Evolutionary conservation across 2,888 invertebrate species (phyloP).

Genomic region (Deilephila elpenor): DNA sequence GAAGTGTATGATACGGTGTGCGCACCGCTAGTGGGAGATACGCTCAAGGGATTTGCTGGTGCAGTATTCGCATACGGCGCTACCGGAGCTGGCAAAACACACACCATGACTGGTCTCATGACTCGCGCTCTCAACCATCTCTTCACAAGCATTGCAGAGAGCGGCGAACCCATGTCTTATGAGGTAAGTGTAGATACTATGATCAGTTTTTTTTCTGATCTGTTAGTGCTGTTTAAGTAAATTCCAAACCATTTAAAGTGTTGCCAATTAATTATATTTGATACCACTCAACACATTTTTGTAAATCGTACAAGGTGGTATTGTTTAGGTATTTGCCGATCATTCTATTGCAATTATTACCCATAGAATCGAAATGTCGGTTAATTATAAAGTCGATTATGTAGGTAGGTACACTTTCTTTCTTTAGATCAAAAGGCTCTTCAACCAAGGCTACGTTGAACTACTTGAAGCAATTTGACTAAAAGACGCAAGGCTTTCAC

Average conservation of each 20-base stretch:
- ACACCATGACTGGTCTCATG: conserved; percentile 97
- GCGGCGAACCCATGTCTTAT: conserved; percentile 84
- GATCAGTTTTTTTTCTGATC: too few relatives aligned
- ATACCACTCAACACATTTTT: too few relatives aligned
- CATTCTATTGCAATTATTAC: too few relatives aligned
- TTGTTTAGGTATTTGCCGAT: too few relatives aligned
- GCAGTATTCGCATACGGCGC: conserved; percentile 98
- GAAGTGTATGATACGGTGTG: conserved; percentile 95
- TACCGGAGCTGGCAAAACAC: conserved; percentile 96
- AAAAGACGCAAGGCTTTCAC: conserved; percentile 13
- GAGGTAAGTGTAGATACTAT: conserved; percentile 69
- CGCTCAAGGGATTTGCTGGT: conserved; percentile 95
- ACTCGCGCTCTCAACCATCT: conserved; percentile 93
- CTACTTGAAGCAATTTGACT: conserved; percentile 3
- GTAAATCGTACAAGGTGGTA: too few relatives aligned
- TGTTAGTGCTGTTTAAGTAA: too few relatives aligned
- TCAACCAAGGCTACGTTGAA: conserved; percentile 8
- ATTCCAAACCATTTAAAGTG: too few relatives aligned
- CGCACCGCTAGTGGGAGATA: conserved; percentile 92
- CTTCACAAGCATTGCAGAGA: conserved; percentile 88
- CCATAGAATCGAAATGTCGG: too few relatives aligned
- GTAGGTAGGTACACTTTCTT: too few relatives aligned
- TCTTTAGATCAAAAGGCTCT: background rate
- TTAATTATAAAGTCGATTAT: too few relatives aligned
- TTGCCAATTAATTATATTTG: too few relatives aligned